Evolutionary conservation across 2,113 vertebrate species (phyloP), one percentile per base, ranked within the genome.

Genomic region (Atrichornis clamosus): DNA sequence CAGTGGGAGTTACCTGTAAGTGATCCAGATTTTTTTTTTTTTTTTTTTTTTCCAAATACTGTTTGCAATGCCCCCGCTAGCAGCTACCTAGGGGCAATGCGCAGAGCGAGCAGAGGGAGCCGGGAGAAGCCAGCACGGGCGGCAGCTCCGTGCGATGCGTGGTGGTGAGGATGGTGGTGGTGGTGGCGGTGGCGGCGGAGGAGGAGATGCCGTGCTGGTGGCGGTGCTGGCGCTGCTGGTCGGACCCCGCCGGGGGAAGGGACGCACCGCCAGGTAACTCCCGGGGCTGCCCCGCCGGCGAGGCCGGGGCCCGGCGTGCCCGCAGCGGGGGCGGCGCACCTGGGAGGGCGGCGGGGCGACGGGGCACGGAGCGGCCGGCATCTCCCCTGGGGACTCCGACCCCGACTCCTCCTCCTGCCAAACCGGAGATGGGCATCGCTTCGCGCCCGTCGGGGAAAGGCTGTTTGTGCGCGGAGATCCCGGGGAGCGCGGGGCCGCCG

Each of bases 1-100:
- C 98, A 99, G 99, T 96, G 98, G 99, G 97, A 99, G 99, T 98
- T 99, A 99, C 98, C 98, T 99, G 98, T 99, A 98, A 99, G 99
- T 99, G 88, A 87, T 68, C 86, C 92, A 62, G 53, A 55, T 88
- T 42, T 60, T 60, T 79, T 77, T 41, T 77, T 60, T 60, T 79
- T 77, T 41, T 77, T n/a, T 56, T 50, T 60, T 46, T 16, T 15
- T 62, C 19, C 32, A 89, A 56, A 53, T 78, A 41, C 58, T 67
- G 21, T 90, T 85, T 78, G 87, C 68, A 83, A 67, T 18, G 84
- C 21, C 68, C 91, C 91, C 78, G 75, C 90, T 87, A 90, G 68
- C 86, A 81, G 76, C 89, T 92, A 30, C 77, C 77, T 79, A 64
- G 70, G 95, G 93, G 93, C 87, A 69, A 62, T 73, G 93, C 55